Evolutionary conservation across 2,888 invertebrate species (phyloP), one percentile per base, ranked within the genome.

Genomic region (Cryptophagus acutangulus): DNA sequence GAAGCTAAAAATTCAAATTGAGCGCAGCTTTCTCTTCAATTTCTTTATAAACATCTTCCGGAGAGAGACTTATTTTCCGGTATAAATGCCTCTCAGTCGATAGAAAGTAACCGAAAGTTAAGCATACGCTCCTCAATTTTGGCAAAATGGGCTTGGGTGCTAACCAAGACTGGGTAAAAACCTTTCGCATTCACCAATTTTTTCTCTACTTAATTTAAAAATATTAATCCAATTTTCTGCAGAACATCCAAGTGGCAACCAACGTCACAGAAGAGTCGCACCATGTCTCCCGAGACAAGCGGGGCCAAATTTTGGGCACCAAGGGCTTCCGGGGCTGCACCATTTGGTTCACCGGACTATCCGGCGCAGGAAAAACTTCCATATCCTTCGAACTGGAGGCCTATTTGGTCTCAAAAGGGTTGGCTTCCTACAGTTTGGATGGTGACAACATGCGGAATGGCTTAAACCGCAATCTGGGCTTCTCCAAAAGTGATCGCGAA

Each of bases 401-500:
- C 6, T 89, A 88, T 59, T 73, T 97, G 37, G 89, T 92, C 1
- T 82, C 54, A 14, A 63, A 78, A 20, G 94, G 94, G 33, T 88
- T 95, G 55, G 90, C 94, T 5, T 87, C 94, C 0, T 96, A 95
- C 70, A 91, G 92, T 14, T 74, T 97, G 28, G 97, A 97, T 66
- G 97, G 97, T 0, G 97, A 97, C 71, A 97, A 97, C 65, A 83
- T 97, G 54, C 78, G 96, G 20, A 89, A 88, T 0, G 97, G 97
- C 0, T 74, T 97, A 25, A 94, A 94, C 72, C 89, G 88, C 67
- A 93, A 97, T 72, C 76, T 97, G 3, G 89, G 94, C 26, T 97
- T 97, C 71, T 82, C 81, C 10, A 87, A 87, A 39, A 84, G 88
- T 52, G 96, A 97, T 59, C 77, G 97, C 1, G 88, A 91, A 60